Evolutionary conservation across 2,113 vertebrate species (phyloP), one percentile per base, ranked within the genome.

Genomic region (Murina feae): DNA sequence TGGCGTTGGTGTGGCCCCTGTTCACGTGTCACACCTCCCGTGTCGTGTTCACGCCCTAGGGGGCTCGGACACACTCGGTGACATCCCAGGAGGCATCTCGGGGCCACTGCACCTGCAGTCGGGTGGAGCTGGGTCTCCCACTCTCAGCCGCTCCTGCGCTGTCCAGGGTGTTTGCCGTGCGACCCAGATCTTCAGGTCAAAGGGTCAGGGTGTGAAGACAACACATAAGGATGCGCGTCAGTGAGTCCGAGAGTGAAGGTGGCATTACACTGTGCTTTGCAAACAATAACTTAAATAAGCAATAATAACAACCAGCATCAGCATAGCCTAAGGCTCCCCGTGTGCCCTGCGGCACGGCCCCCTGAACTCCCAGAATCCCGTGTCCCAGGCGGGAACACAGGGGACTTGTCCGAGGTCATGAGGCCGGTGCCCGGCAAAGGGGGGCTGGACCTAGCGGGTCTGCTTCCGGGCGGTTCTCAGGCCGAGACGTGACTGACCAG

Each of bases 401-500:
- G 37, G 13, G 1, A 25, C 5, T 0, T 4, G 44, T 16, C 17
- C 17, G 4, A 42, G 14, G 8, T 18, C 21, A 14, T 6, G 1
- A 21, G 37, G 9, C 53, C 58, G 0, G 9, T 13, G 1, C 9
- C 1, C 5, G 39, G 2, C 12, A 0, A 21, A 53, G 69, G 39
- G 0, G 10, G 35, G 35, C 21, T 5, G 2, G 35, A 11, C 35
- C 9, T 0, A 2, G n/a, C 69, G 0, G 0, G 51, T 4, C 17
- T 4, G 74, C 66, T 2, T 21, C 78, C 4, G 17, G 0, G 10
- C 2, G 39, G 76, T 2, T 58, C 66, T 51, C 4, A 1, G 47
- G 63, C 25, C 1, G 0, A 0, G 0, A 10, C 0, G 1, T 4
- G 32, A 13, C 9, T 0, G 21, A 10, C 2, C 17, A 16, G 1